phyloP scores from a whole-genome alignment of 2,113 vertebrate genomes.

The Pyrgilauda ruficollis region DNA sequence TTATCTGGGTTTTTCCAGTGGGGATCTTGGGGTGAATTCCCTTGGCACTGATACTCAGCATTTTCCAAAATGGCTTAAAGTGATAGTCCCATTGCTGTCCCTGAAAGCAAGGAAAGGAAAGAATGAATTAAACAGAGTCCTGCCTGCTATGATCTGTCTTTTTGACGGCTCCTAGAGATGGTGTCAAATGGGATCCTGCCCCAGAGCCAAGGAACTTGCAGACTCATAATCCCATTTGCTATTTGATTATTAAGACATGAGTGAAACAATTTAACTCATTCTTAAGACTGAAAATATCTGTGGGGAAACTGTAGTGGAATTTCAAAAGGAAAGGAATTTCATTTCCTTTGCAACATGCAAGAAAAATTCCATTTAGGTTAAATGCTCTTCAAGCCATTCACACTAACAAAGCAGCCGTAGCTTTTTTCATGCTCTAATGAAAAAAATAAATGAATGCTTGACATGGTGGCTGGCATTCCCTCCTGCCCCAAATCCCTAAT shows the following conservation, averaged over 20 bases:
- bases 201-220: background rate
- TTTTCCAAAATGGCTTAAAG: constrained; percentile 43
- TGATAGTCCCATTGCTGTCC: constrained; percentile 51
- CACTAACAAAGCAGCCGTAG: background rate
- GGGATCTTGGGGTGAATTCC: constrained; percentile 12
- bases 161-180: background rate
- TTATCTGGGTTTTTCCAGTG: constrained; percentile 9
- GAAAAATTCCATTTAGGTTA: background rate
- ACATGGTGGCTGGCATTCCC: background rate
- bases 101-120: background rate
- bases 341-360: background rate
- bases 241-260: background rate
- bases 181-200: background rate
- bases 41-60: constrained; percentile 33
- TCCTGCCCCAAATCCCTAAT: background rate
- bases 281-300: background rate
- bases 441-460: background rate
- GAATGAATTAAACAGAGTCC: background rate
- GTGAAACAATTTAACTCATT: background rate
- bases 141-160: background rate
- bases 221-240: background rate
- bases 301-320: background rate
- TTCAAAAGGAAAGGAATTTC: background rate
- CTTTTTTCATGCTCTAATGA: background rate
- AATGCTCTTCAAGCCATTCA: background rate